Evolutionary conservation across 2,113 vertebrate species (phyloP).

Genomic region (Anguilla rostrata): DNA sequence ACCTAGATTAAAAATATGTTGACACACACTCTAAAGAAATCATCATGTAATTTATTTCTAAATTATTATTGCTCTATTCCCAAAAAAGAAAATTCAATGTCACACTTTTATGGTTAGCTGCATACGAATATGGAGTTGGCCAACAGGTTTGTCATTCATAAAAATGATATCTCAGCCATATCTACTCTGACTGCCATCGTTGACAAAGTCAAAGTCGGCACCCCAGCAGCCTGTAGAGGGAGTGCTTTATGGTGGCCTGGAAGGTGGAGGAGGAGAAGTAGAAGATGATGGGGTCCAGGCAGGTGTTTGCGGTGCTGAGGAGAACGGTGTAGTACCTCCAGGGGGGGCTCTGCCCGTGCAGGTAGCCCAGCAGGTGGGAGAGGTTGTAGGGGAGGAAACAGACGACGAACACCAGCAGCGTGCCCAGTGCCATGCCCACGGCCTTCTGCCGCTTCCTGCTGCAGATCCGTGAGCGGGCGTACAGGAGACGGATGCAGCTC

Average conservation of each 20-base stretch:
- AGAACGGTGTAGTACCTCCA: slow-evolving; percentile 73
- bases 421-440: slow-evolving; percentile 67
- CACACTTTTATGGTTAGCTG: no score
- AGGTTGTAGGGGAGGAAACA: slow-evolving; percentile 74
- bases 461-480: slow-evolving; percentile 50
- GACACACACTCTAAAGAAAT: no score
- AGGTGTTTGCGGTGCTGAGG: slow-evolving; percentile 71
- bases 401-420: slow-evolving; percentile 70
- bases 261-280: slow-evolving; percentile 63
- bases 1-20: no score
- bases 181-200: neutral
- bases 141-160: no score
- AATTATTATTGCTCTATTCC: no score
- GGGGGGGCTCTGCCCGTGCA: slow-evolving; percentile 34
- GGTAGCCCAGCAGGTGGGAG: slow-evolving; percentile 72
- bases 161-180: neutral
- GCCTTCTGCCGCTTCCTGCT: slow-evolving; percentile 60
- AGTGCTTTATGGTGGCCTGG: slow-evolving; percentile 35
- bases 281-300: slow-evolving; percentile 72
- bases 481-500: slow-evolving; percentile 58
- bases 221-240: slow-evolving; percentile 35
- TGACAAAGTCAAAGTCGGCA: no score
- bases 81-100: no score
- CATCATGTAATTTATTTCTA: no score
- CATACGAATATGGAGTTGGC: no score